A percentile compares a stretch with the other conserved stretches of the same genome.
Evolutionary conservation across 2,797 vertebrate species (phyloP).

Genomic region (Carcharodon carcharias): DNA sequence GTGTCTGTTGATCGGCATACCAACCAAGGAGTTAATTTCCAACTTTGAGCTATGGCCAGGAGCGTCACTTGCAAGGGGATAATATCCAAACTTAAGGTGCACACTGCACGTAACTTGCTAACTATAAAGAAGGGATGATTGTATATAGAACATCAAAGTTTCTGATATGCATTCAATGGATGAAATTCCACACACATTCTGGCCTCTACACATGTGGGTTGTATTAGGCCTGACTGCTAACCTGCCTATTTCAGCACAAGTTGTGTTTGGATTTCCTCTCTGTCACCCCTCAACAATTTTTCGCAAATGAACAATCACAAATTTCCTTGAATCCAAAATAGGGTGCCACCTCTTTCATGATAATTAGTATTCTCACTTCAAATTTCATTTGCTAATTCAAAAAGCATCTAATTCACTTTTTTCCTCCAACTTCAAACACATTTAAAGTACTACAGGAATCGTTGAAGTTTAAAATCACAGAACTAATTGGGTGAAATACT

Average conservation of each 20-base stretch:
- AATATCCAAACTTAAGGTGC: neutral
- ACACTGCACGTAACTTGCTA: neutral
- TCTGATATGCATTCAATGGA: neutral
- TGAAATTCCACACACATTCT: neutral
- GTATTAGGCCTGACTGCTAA: neutral
- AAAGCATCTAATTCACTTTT: too few species aligned
- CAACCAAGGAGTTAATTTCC: neutral
- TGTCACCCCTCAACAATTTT: neutral
- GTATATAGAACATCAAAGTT: neutral
- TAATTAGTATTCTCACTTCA: neutral
- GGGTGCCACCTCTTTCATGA: neutral
- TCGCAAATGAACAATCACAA: neutral
- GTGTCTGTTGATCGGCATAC: neutral
- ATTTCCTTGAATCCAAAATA: neutral
- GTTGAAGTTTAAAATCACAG: neutral
- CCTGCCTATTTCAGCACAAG: neutral
- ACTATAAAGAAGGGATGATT: neutral
- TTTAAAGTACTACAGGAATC: neutral
- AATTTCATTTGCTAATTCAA: too few species aligned
- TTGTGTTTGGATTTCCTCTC: neutral
- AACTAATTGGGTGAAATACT: neutral
- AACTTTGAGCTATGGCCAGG: neutral
- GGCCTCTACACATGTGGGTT: neutral
- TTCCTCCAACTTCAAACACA: neutral
- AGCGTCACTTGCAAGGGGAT: neutral